These are phyloP conservation scores for Plemyria rubiginata DNA, from an alignment of 2,888 invertebrate species.

Conservation along the genomic window DNA sequence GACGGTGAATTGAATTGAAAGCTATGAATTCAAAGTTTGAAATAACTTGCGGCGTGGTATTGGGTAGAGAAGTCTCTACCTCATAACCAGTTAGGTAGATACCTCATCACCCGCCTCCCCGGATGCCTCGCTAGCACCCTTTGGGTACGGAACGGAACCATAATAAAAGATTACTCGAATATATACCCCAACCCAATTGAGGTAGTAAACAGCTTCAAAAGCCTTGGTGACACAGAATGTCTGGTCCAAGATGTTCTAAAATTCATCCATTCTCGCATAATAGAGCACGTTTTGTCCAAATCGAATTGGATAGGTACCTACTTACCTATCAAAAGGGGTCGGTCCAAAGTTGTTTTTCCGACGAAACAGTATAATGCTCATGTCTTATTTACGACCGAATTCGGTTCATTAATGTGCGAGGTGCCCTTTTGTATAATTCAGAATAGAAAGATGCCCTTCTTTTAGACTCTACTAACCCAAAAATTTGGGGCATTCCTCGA, in stretches of 20 bases:
- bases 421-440: neutral
- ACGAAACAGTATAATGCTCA: slow-evolving; percentile 2
- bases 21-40: too few relatives aligned
- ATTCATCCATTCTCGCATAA: slow-evolving; percentile 33
- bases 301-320: slow-evolving; percentile 16
- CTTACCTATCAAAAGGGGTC: neutral
- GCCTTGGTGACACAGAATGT: neutral
- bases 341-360: slow-evolving; percentile 12
- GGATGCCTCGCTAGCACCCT: neutral
- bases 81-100: too few relatives aligned
- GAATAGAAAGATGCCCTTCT: neutral
- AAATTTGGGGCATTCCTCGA: too few relatives aligned
- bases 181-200: neutral
- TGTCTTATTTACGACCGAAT: slow-evolving; percentile 26
- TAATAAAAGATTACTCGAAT: neutral
- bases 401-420: slow-evolving; percentile 8
- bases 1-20: too few relatives aligned
- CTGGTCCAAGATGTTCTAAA: slow-evolving; percentile 17
- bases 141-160: neutral
- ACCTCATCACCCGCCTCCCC: too few relatives aligned
- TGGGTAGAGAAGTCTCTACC: too few relatives aligned
- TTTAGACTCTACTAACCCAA: too few relatives aligned
- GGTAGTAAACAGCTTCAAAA: neutral
- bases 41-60: too few relatives aligned
- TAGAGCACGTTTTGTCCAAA: slow-evolving; percentile 18